phyloP scores from a whole-genome alignment of 2,113 vertebrate species.

The Cinclus cinclus region DNA sequence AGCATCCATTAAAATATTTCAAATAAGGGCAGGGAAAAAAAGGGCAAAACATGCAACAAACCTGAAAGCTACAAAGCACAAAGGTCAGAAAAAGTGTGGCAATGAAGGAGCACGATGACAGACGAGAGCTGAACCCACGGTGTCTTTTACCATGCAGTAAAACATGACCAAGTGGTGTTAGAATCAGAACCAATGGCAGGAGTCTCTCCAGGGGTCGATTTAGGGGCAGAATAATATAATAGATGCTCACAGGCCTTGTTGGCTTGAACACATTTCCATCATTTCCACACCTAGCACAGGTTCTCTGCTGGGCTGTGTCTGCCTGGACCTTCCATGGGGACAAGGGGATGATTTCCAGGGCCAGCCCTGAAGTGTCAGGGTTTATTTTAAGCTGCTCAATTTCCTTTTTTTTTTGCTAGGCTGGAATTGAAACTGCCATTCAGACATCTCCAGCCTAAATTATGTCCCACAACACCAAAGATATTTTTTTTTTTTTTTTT shows the following conservation, averaged over 20 bases:
- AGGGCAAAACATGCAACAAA: constrained; percentile 75
- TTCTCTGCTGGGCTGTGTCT: background rate
- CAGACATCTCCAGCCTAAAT: background rate
- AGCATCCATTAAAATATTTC: constrained; percentile 77
- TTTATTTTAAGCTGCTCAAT: background rate
- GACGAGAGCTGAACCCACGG: constrained; percentile 70
- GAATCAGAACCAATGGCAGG: constrained; percentile 76
- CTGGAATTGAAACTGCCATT: background rate
- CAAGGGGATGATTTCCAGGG: background rate
- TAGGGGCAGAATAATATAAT: constrained; percentile 71
- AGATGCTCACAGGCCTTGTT: constrained; percentile 73
- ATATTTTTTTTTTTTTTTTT: background rate
- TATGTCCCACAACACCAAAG: background rate
- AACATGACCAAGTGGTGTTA: constrained; percentile 80
- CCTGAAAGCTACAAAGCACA: constrained; percentile 71
- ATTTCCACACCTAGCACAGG: background rate
- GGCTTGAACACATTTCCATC: background rate
- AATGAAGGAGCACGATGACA: constrained; percentile 59
- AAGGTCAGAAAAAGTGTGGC: constrained; percentile 67
- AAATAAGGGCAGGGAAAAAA: constrained; percentile 30
- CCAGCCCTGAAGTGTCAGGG: background rate
- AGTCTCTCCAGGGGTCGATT: constrained; percentile 93
- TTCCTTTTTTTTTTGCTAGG: background rate
- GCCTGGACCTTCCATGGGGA: background rate
- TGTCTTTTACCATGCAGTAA: constrained; percentile 86